Conservation (phyloP, 2,888 invertebrate species). For the Celastrina argiolus region DNA sequence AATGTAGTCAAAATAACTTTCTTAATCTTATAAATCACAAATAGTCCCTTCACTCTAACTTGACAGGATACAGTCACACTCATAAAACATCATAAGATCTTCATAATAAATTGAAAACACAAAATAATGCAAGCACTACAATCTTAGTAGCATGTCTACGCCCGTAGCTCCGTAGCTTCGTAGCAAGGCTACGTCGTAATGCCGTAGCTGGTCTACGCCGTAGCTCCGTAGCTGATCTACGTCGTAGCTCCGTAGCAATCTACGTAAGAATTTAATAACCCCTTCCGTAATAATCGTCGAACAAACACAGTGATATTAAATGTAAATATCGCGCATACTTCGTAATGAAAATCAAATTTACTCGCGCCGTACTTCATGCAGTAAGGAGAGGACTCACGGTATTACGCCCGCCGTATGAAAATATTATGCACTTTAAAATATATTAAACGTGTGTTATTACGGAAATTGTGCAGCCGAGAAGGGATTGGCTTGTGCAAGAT, state of each 20-base stretch:
- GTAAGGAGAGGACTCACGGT: neutral
- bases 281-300: slow-evolving; percentile 32
- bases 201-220: neutral
- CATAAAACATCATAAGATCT: too few species aligned
- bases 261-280: slow-evolving; percentile 31
- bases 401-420: neutral
- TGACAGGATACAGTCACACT: too few species aligned
- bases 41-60: too few species aligned
- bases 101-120: too few species aligned
- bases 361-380: slow-evolving; percentile 14
- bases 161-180: neutral
- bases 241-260: slow-evolving; percentile 2
- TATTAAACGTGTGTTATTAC: too few species aligned
- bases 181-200: neutral
- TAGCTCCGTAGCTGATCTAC: slow-evolving; percentile 1
- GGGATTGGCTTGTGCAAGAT: too few species aligned
- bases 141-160: neutral
- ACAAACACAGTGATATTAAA: slow-evolving; percentile 35
- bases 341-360: slow-evolving; percentile 35
- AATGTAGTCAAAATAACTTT: too few species aligned
- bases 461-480: too few species aligned
- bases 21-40: too few species aligned
- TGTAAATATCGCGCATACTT: slow-evolving; percentile 33
- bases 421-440: neutral
- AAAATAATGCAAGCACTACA: neutral